Base-by-base conservation (phyloP, 2,113 vertebrate genomes). In the Corythornis cristatus region DNA sequence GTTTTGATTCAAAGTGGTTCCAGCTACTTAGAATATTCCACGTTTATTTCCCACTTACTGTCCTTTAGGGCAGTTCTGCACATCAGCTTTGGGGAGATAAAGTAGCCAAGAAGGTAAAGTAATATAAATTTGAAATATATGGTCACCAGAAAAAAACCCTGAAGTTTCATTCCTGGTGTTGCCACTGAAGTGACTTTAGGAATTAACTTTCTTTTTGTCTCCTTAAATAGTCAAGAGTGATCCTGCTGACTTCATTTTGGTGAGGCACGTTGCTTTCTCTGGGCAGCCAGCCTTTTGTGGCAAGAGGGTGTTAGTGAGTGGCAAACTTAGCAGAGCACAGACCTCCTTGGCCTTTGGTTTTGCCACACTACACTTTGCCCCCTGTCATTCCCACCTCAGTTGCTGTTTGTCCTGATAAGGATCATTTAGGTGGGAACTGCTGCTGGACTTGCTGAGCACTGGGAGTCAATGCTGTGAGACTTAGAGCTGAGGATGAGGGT, bases 201-300 rank as follows among this genome's bases (percentile, higher is more conserved):
- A 87, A 95, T 87, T 87, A 23, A 31, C 15, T 95, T 95, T 82
- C 61, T 64, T 84, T 70, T 88, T 89, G 57, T 64, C 43, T 81
- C 61, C 76, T 68, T 88, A 54, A 50, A 61, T 81, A 92, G 72
- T 50, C 80, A 48, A 50, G 73, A 65, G 29, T 84, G 86, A 75
- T 90, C 48, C 11, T 56, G 31, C 61, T 72, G 61, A 48, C 35
- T 89, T 95, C 6, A n/a, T 78, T 90, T 86, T 87, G 72, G 45
- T 82, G 70, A 79, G 78, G 74, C 20, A 12, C 0, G 1, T 57
- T 72, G 70, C 43, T 60, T 40, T 84, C 65, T 83, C 45, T 7
- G 13, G 8, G 1, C 60, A 50, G 33, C 75, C 67, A 72, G 57
- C 57, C 50, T 93, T 78, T 81, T 81, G 61, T 68, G 67, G 84